Conservation (phyloP, 2,797 vertebrate species). For the Smutsia temminckii region DNA sequence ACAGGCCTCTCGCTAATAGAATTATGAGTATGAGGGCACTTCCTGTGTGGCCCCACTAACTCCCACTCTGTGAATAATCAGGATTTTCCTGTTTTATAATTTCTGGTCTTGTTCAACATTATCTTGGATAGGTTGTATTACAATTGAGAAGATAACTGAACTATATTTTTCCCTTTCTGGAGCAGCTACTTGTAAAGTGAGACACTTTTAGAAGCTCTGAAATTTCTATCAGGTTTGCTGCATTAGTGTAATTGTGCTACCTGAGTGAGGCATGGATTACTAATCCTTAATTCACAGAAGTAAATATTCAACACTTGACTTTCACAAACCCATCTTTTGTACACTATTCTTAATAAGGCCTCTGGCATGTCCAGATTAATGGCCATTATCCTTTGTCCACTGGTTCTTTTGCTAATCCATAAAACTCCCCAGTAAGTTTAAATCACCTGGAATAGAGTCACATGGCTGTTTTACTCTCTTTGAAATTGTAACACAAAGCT, state of each 20-base stretch:
- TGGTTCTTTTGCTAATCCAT: not conserved
- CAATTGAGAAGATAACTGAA: not conserved
- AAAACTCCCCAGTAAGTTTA: not conserved
- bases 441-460: not conserved
- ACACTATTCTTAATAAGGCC: not conserved
- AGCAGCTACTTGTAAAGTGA: not conserved
- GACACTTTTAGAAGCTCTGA: not conserved
- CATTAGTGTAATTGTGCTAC: not conserved
- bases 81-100: not conserved
- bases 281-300: not conserved
- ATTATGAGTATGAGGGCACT: not conserved
- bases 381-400: rapidly evolving
- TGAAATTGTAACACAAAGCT: not conserved
- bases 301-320: not conserved
- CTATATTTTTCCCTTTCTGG: not conserved
- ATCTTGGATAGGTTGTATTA: not conserved
- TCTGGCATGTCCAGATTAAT: not conserved
- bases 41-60: not conserved
- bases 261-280: not conserved
- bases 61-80: not conserved
- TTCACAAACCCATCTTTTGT: not conserved
- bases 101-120: not conserved
- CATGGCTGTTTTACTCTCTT: not conserved
- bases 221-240: not conserved
- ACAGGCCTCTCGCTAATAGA: not conserved